These are phyloP conservation scores for Drosophila asahinai DNA, from an alignment of 1,140 invertebrate genomes.

Conservation along the genomic window DNA sequence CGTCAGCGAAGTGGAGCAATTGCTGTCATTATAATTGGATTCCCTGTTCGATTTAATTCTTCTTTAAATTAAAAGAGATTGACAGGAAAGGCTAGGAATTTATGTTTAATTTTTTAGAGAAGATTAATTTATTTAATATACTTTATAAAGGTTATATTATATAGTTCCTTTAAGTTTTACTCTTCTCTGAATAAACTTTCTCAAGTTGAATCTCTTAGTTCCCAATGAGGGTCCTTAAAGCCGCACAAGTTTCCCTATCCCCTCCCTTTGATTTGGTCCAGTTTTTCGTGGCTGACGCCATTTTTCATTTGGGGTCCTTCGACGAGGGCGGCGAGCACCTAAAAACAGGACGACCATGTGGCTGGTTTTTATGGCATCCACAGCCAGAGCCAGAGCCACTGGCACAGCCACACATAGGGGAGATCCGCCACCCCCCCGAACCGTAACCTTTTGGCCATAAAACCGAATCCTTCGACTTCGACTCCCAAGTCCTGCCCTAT, in stretches of 20 bases:
- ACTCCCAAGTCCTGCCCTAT: not conserved
- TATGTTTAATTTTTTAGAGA: too few species aligned
- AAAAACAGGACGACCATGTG: constrained; percentile 72
- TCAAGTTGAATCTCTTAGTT: not conserved
- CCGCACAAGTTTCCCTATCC: not conserved
- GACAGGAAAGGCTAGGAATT: not conserved
- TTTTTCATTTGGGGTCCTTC: constrained; percentile 63
- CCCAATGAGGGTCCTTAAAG: constrained; percentile 17
- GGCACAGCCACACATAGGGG: constrained; percentile 6
- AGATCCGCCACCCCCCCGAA: constrained; percentile 6
- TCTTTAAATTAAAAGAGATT: not conserved
- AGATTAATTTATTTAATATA: too few species aligned
- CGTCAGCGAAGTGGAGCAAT: constrained; percentile 72
- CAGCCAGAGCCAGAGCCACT: constrained; percentile 1
- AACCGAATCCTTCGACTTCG: constrained; percentile 61
- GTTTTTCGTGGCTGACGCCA: constrained; percentile 66
- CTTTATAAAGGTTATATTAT: not conserved
- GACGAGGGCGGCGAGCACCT: constrained; percentile 51
- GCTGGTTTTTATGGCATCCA: constrained; percentile 75
- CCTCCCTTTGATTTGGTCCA: constrained; percentile 29
- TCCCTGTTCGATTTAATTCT: not conserved
- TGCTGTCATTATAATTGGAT: constrained; percentile 51
- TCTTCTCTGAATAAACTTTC: too few species aligned
- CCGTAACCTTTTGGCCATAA: constrained; percentile 78
- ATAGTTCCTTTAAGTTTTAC: not conserved